These are phyloP conservation scores for Scrobipalpa costella DNA, from an alignment of 2,888 invertebrate genomes.

Conservation along the genomic window DNA sequence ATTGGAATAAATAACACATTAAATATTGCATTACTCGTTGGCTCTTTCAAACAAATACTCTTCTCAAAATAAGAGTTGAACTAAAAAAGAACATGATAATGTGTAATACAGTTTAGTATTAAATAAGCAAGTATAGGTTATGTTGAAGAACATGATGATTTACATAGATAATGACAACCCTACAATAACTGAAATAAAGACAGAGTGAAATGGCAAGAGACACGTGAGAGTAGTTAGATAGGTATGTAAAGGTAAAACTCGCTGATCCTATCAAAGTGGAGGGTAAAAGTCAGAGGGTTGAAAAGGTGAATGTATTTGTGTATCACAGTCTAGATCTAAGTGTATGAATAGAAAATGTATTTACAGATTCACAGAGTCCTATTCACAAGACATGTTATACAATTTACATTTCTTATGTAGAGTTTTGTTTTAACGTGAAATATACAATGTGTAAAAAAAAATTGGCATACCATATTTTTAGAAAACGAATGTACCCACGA, in stretches of 20 bases:
- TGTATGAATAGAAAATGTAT: conserved; percentile 11
- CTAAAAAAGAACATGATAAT: conserved; percentile 16
- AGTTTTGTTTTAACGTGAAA: no score
- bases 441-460: no score
- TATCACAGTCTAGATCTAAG: conserved; percentile 6
- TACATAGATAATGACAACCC: neutral
- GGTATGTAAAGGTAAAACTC: neutral
- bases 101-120: neutral
- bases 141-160: conserved; percentile 6
- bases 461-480: no score
- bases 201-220: conserved; percentile 1
- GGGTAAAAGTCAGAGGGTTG: neutral
- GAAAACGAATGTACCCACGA: no score
- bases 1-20: conserved; percentile 14
- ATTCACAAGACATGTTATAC: neutral
- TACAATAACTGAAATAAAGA: conserved; percentile 3
- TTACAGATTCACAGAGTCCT: conserved; percentile 3
- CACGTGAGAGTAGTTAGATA: neutral
- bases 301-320: conserved; percentile 12
- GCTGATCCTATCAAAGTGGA: conserved; percentile 2
- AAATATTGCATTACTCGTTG: conserved; percentile 11
- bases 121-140: conserved; percentile 13
- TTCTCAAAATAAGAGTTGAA: neutral
- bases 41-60: conserved; percentile 14
- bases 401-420: neutral